Base-by-base conservation (phyloP, 2,888 invertebrate species). In the Phaonia tiefii region DNA sequence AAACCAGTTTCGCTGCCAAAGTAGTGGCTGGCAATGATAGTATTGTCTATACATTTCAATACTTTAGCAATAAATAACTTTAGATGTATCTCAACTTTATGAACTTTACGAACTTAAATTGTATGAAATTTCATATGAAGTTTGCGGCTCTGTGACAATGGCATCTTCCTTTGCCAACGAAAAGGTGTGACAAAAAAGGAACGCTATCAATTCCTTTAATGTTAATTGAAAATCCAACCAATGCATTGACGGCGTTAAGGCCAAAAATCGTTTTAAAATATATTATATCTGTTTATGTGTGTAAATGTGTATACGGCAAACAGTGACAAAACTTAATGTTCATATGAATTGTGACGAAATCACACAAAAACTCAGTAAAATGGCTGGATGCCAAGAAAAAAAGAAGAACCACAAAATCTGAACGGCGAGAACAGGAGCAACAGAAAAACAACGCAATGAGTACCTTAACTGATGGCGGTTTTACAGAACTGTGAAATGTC, bases 381-480 rank as follows among this genome's bases (percentile, higher is more conserved):
- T 81, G 81, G 81, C 78, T 78, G 72, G 1, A 39, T 75, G 81
- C 81, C 81, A 81, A n/a, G n/a, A n/a, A n/a, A 63, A 58, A 15
- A 15, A 78, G 67, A 72, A 51, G 49, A 31, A 78, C 81, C 81
- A 13, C 81, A 81, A 78, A 75, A 81, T 63, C 56, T 25, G 42
- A 74, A 75, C 15, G 58, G 63, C 20, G n/a, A 63, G 22, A 20
- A 20, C 15, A 22, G 58, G 2, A 22, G 22, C 15, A 60, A 37
- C 0, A 58, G 1, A 58, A 7, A 17, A 56, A 11, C 37, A 39
- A 42, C 22, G 63, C 63, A 17, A 75, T 66, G 25, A 46, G 63
- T 72, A 78, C 75, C 78, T 81, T 81, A 81, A 81, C 81, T 81
- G 81, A 81, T 81, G 81, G 81, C 69, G 78, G 81, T 81, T 81